Percentiles rank a stretch among this genome's conserved stretches.
phyloP scores from a whole-genome alignment of 2,797 vertebrate genomes.

The Ctenopoma multispine region DNA sequence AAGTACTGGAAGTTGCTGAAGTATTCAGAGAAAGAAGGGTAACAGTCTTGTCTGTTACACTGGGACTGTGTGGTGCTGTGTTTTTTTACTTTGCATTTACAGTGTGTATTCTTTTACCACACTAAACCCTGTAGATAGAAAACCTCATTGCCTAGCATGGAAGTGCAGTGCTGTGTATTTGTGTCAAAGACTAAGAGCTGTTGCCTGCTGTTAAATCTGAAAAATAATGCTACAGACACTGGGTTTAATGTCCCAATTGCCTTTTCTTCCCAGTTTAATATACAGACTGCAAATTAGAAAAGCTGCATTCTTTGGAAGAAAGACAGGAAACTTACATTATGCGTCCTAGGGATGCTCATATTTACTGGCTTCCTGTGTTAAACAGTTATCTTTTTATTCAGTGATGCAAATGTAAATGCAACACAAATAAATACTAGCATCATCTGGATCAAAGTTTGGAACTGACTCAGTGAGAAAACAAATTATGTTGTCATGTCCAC shows the following conservation, averaged over 20 bases:
- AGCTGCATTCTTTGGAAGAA: neutral
- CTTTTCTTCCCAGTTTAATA: neutral
- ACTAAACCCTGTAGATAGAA: neutral
- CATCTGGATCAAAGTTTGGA: neutral
- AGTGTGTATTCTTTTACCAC: constrained; percentile 6
- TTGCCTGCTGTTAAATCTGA: neutral
- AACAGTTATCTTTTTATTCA: neutral
- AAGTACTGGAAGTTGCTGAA: constrained; percentile 30
- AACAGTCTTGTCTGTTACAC: constrained; percentile 29
- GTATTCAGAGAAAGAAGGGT: constrained; percentile 47
- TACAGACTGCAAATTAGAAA: neutral
- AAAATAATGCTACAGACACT: neutral
- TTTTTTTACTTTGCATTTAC: constrained; percentile 35
- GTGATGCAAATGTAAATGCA: neutral
- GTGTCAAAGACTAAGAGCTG: neutral
- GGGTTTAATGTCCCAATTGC: neutral
- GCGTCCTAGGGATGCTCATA: neutral
- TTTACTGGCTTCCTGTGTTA: neutral
- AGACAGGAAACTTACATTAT: neutral
- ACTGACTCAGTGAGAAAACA: too few relatives aligned
- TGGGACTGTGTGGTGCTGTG: constrained; percentile 36
- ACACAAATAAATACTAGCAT: too few relatives aligned
- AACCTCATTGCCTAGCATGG: constrained; percentile 28
- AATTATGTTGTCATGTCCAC: too few relatives aligned
- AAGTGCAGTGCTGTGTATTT: constrained; percentile 10